phyloP scores from a whole-genome alignment of 2,113 vertebrate genomes.

The Willisornis vidua region DNA sequence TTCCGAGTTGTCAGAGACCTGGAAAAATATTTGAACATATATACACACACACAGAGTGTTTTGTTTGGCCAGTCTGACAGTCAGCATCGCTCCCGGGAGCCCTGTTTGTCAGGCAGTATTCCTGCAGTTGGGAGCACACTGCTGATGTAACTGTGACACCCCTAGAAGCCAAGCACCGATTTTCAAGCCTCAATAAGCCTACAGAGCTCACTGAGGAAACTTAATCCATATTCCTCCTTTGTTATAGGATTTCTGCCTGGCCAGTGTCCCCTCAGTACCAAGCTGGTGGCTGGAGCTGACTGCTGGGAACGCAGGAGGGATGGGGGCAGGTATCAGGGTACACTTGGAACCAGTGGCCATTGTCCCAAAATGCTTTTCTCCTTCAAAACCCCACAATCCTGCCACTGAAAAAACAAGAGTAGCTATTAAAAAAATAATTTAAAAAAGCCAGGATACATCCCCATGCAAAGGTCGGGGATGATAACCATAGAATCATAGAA shows the following conservation, averaged over 20 bases:
- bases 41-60: neutral
- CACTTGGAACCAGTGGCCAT: neutral
- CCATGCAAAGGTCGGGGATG: accelerated
- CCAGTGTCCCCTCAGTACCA: accelerated
- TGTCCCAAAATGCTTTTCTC: neutral
- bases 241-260: neutral
- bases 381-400: neutral
- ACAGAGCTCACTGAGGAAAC: neutral
- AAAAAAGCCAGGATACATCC: too few relatives aligned
- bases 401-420: neutral
- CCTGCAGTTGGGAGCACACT: accelerated
- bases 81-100: neutral
- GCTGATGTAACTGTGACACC: neutral
- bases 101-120: neutral
- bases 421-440: too few relatives aligned
- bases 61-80: neutral
- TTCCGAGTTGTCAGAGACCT: neutral
- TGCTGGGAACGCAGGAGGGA: neutral
- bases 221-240: accelerated
- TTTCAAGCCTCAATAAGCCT: neutral
- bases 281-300: neutral
- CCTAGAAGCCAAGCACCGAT: too few relatives aligned
- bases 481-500: neutral
- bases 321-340: accelerated
- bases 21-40: neutral